These are phyloP conservation scores for Zeuzera pyrina DNA, from an alignment of 2,888 invertebrate species.

Conservation along the genomic window DNA sequence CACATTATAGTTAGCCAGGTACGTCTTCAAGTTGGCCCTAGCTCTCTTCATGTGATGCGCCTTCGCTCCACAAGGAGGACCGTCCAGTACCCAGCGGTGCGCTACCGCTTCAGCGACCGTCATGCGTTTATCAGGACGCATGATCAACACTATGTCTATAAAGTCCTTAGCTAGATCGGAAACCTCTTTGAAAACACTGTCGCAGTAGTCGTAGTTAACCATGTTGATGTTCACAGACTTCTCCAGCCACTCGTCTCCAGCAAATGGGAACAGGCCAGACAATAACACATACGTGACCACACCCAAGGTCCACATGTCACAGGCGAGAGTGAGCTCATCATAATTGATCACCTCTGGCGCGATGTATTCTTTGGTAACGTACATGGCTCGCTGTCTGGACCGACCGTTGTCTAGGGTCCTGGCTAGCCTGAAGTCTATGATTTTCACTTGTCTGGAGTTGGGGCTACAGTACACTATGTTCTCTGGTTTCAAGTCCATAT, in stretches of 20 bases:
- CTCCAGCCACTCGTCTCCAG: conserved; percentile 90
- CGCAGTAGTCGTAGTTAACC: conserved; percentile 92
- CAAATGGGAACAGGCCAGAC: conserved; percentile 93
- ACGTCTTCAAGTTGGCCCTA: conserved; percentile 87
- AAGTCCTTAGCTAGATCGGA: conserved; percentile 89
- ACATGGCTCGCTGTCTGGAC: conserved; percentile 62
- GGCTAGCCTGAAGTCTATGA: conserved; percentile 95
- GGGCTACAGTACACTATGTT: conserved; percentile 93
- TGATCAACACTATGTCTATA: conserved; percentile 81
- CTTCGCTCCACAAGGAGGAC: conserved; percentile 36
- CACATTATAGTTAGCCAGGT: conserved; percentile 77
- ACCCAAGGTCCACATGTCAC: conserved; percentile 97
- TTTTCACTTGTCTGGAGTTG: conserved; percentile 89
- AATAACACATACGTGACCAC: conserved; percentile 95
- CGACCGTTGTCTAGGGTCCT: conserved; percentile 14
- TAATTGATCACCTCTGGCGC: conserved; percentile 94
- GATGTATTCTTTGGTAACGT: conserved; percentile 94
- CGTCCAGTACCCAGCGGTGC: conserved; percentile 81
- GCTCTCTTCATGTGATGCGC: conserved; percentile 78
- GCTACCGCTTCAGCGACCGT: conserved; percentile 81
- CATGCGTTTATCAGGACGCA: conserved; percentile 81
- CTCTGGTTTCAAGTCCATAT: conserved; percentile 95
- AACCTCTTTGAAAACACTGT: conserved; percentile 88
- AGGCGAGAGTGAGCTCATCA: conserved; percentile 86
- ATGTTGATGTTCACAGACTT: conserved; percentile 91